Evolutionary conservation across 64 coral and sea anemone genomes (phyloP), one percentile per base, ranked within the genome.

Genomic region (Montipora sp.): DNA sequence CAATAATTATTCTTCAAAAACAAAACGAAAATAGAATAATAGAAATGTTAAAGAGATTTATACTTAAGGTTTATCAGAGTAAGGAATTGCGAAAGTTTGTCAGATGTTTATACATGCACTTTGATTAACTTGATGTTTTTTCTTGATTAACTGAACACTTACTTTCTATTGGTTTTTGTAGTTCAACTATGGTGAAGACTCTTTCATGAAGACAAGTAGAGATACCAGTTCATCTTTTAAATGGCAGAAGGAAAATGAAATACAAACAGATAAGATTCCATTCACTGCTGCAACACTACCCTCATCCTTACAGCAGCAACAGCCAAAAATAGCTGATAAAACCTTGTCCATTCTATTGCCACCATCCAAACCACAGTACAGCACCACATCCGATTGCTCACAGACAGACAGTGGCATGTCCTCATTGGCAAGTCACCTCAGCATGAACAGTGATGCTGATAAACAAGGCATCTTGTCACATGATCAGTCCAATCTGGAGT

Each of bases 321-420:
- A 85, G 7, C 63, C 47, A 10, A 70, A 85, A 47, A 50, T 85
- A 72, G 16, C 82, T 49, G 82, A 85, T 4, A 70, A 85, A 72
- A 7, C 46, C 63, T 50, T 71, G 46, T 69, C 82, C 20, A 85
- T 44, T 85, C 55, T 65, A 7, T 44, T 49, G 5, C 8, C 43
- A 13, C 8, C 65, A 48, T 71, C 61, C 11, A 85, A 66, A 72
- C 61, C 61, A 27, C 61, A 11, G 16, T 20, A 85, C 61, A 69
- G 43, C 47, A 43, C 15, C 16, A 78, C n/a, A 48, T 22, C 45
- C 21, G 36, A 91, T 21, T 73, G 16, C 23, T 80, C 77, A 44
- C 53, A 91, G 3, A 18, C 89, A 3, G 89, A 83, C 18, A 91
- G 89, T 82, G 67, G 66, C 44, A 82, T 90, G 65, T 90, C 68